Conservation (phyloP, 2,113 vertebrate species). For the Pleuronectes platessa region DNA sequence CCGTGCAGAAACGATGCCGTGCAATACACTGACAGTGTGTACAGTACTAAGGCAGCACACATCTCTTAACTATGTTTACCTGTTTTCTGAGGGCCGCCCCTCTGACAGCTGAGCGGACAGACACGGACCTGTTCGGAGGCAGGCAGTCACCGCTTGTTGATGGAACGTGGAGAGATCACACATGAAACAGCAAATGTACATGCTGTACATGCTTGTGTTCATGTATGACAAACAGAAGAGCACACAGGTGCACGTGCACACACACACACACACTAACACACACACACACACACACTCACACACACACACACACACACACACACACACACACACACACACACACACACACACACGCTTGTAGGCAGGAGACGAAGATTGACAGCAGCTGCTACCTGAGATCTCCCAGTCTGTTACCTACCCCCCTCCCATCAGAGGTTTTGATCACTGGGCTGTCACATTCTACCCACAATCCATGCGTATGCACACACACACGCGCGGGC, state of each 20-base stretch:
- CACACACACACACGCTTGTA: conserved; percentile 17
- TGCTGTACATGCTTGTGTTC: conserved; percentile 5
- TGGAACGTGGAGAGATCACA: conserved; percentile 50
- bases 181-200: conserved; percentile 37
- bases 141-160: conserved; percentile 58
- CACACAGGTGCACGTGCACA: conserved; percentile 19
- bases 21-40: conserved; percentile 26
- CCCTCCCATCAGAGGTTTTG: conserved; percentile 83
- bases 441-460: conserved; percentile 90
- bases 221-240: conserved; percentile 36
- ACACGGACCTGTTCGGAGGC: conserved; percentile 57
- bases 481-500: conserved; percentile 33
- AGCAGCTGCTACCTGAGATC: conserved; percentile 78
- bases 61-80: conserved; percentile 58
- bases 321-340: conserved; percentile 1
- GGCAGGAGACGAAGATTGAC: conserved; percentile 66
- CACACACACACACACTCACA: background rate
- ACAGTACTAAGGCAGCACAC: conserved; percentile 30
- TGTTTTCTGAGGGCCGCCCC: conserved; percentile 44
- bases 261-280: background rate
- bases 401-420: conserved; percentile 57
- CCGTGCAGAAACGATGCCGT: conserved; percentile 36
- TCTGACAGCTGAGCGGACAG: conserved; percentile 60
- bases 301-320: background rate
- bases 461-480: conserved; percentile 59